Conservation (phyloP, 2,797 vertebrate species). For the Atherinosoma microstoma region DNA sequence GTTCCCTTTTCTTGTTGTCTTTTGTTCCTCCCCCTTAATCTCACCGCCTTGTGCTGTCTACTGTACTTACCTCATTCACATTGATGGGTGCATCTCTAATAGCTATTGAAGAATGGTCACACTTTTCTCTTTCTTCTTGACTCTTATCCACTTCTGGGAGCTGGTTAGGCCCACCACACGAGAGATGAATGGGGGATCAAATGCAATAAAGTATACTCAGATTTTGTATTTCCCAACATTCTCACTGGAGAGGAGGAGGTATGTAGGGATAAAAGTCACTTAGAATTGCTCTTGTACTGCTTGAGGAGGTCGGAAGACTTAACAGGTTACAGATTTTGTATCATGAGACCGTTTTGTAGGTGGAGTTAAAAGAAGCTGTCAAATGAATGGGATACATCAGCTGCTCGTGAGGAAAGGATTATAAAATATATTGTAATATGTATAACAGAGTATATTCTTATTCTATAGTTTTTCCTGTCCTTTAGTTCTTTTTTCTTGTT, state of each 20-base stretch:
- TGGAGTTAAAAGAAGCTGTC: slow-evolving; percentile 34
- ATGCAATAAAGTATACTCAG: slow-evolving; percentile 71
- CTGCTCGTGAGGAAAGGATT: no score
- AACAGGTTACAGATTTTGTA: slow-evolving; percentile 54
- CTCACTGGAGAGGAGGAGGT: slow-evolving; percentile 59
- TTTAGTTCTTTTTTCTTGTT: no score
- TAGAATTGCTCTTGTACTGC: slow-evolving; percentile 62
- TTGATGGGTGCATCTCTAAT: slow-evolving; percentile 69
- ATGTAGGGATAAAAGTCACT: slow-evolving; percentile 65
- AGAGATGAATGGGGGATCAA: slow-evolving; percentile 77
- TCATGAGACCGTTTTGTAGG: slow-evolving; percentile 50
- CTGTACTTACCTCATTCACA: slow-evolving; percentile 53
- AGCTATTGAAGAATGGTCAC: slow-evolving; percentile 73
- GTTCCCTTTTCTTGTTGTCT: slow-evolving; percentile 35
- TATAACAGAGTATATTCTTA: no score
- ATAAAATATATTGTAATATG: no score
- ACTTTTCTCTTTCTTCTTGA: slow-evolving; percentile 65
- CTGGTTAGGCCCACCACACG: slow-evolving; percentile 62
- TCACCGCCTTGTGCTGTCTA: slow-evolving; percentile 51
- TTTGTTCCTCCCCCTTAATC: slow-evolving; percentile 53
- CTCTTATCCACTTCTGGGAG: slow-evolving; percentile 73
- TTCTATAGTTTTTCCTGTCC: no score
- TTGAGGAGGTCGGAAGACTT: slow-evolving; percentile 52
- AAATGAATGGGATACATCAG: not conserved
- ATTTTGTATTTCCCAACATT: slow-evolving; percentile 72